phyloP scores from a whole-genome alignment of 2,888 invertebrate genomes.

The Amorpha juglandis region DNA sequence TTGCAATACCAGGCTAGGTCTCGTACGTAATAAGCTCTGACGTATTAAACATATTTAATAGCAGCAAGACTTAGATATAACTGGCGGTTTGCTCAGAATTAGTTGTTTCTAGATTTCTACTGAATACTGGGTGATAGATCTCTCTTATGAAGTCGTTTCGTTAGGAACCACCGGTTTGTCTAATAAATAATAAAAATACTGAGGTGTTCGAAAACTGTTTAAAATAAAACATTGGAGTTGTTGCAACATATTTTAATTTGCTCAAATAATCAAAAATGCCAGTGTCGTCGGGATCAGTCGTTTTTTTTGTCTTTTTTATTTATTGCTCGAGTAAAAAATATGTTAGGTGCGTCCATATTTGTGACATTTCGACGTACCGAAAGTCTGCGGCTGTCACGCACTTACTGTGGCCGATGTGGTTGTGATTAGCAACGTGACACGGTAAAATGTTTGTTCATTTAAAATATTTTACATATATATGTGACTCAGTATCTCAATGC shows the following conservation, averaged over 20 bases:
- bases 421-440: too few relatives aligned
- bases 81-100: neutral
- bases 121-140: too few relatives aligned
- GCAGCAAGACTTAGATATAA: neutral
- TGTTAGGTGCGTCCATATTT: conserved; percentile 15
- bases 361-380: too few relatives aligned
- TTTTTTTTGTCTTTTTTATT: conserved; percentile 53
- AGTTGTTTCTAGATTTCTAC: neutral
- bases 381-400: too few relatives aligned
- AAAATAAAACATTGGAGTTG: conserved; percentile 40
- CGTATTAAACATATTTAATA: neutral
- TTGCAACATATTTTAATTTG: conserved; percentile 55
- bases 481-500: too few relatives aligned
- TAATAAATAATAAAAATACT: too few relatives aligned
- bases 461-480: too few relatives aligned
- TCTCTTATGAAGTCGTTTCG: too few relatives aligned
- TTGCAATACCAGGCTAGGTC: neutral
- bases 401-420: too few relatives aligned
- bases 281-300: conserved; percentile 66
- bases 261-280: conserved; percentile 51
- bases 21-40: neutral
- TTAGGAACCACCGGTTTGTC: too few relatives aligned
- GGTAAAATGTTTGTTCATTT: too few relatives aligned
- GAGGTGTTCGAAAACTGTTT: too few relatives aligned
- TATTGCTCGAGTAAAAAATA: conserved; percentile 56